Evolutionary conservation across 2,797 vertebrate species (phyloP).

Genomic region (Choloepus didactylus): DNA sequence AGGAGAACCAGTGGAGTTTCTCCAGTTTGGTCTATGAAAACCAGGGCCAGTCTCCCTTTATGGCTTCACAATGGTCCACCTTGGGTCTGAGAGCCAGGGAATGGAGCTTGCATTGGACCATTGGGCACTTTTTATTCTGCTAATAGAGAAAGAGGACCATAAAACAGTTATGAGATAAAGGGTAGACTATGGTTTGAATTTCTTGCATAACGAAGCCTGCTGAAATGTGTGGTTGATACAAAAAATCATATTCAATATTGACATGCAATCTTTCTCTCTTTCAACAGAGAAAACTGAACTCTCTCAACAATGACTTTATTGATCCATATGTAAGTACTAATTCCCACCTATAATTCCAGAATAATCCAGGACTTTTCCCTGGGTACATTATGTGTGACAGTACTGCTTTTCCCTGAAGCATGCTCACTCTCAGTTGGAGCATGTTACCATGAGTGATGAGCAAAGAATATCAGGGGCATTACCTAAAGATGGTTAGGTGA

Average conservation of each 20-base stretch:
- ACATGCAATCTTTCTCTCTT: slow-evolving; percentile 59
- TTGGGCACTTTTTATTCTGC: background rate
- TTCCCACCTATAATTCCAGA: background rate
- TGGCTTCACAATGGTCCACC: background rate
- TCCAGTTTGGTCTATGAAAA: background rate
- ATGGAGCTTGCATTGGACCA: background rate
- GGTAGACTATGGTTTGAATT: background rate
- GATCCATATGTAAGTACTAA: slow-evolving; percentile 65
- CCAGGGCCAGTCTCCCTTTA: background rate
- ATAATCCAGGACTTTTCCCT: background rate
- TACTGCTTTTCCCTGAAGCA: background rate
- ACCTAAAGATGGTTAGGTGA: too few relatives aligned
- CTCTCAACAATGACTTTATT: background rate
- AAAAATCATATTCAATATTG: background rate
- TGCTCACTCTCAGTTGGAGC: background rate
- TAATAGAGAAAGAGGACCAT: background rate
- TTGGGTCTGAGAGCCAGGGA: background rate
- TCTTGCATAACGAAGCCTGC: background rate
- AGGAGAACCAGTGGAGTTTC: background rate
- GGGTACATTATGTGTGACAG: background rate
- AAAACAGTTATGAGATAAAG: background rate
- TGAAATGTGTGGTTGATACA: background rate
- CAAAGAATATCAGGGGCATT: background rate
- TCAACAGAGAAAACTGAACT: background rate
- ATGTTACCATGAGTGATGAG: rapidly evolving